Percentiles rank a stretch among this genome's conserved stretches.
Conservation (phyloP, 2,888 invertebrate genomes). For the Meteorus cinctellus region DNA sequence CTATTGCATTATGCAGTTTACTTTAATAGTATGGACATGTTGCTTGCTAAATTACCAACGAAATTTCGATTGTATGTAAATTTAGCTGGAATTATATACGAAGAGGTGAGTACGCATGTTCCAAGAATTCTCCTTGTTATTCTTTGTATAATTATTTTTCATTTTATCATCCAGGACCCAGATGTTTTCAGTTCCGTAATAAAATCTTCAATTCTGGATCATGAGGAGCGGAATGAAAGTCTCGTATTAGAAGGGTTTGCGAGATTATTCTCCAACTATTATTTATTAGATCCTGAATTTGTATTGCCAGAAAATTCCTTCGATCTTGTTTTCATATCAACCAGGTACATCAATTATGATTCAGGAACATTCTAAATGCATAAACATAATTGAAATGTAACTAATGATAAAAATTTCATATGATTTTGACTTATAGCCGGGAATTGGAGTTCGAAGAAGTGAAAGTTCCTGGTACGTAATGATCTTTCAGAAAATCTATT, state of each 20-base stretch:
- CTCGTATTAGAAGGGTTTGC: background rate
- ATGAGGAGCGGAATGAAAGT: background rate
- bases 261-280: background rate
- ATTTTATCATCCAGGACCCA: background rate
- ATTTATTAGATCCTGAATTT: background rate
- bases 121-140: no score
- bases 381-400: no score
- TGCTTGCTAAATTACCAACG: background rate
- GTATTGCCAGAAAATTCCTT: background rate
- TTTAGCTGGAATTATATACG: slow-evolving; percentile 1
- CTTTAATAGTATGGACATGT: background rate
- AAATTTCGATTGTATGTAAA: background rate
- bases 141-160: background rate
- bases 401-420: background rate
- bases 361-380: no score
- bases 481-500: background rate
- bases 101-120: background rate
- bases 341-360: background rate
- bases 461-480: background rate
- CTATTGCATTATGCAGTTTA: background rate
- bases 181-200: background rate
- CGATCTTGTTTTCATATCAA: background rate
- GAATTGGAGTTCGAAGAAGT: background rate
- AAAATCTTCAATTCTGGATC: background rate
- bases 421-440: background rate